Percentiles rank a stretch among this genome's conserved stretches.
phyloP scores from a whole-genome alignment of 2,113 vertebrate genomes.

The Catharus bicknelli region DNA sequence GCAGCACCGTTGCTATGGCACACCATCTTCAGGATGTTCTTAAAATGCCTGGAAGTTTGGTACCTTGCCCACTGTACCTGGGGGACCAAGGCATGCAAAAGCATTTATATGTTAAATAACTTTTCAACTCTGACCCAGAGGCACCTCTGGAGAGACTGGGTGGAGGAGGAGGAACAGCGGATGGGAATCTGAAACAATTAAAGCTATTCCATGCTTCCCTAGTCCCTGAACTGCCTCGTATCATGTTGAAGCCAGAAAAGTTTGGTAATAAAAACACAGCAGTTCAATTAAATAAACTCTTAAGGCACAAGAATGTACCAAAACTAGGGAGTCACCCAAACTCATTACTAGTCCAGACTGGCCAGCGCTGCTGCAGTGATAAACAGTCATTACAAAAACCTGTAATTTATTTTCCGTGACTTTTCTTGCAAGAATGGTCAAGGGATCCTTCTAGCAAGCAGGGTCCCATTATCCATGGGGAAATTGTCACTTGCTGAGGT shows the following conservation, averaged over 20 bases:
- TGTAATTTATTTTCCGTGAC: background rate
- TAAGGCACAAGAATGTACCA: slow-evolving; percentile 4
- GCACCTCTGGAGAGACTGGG: background rate
- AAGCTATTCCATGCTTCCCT: background rate
- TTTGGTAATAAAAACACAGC: slow-evolving; percentile 40
- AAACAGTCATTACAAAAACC: background rate
- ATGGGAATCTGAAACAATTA: slow-evolving; percentile 12
- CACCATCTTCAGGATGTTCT: background rate
- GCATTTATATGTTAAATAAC: slow-evolving; percentile 23
- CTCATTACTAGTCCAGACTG: background rate
- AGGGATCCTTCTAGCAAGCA: background rate
- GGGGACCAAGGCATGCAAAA: background rate
- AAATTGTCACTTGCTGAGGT: background rate
- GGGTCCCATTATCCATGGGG: background rate
- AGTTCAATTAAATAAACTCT: slow-evolving; percentile 57
- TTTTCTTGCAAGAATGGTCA: slow-evolving; percentile 1
- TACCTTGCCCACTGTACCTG: background rate
- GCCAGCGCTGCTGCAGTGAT: background rate
- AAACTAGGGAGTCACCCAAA: slow-evolving; percentile 30
- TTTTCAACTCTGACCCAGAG: slow-evolving; percentile 45
- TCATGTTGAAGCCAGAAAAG: slow-evolving; percentile 11
- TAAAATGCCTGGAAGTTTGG: slow-evolving; percentile 4
- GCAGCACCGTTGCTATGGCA: background rate
- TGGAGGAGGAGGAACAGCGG: background rate
- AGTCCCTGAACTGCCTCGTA: background rate